Evolutionary conservation across 2,888 invertebrate genomes (phyloP).

Genomic region (Sussaba pulchella): DNA sequence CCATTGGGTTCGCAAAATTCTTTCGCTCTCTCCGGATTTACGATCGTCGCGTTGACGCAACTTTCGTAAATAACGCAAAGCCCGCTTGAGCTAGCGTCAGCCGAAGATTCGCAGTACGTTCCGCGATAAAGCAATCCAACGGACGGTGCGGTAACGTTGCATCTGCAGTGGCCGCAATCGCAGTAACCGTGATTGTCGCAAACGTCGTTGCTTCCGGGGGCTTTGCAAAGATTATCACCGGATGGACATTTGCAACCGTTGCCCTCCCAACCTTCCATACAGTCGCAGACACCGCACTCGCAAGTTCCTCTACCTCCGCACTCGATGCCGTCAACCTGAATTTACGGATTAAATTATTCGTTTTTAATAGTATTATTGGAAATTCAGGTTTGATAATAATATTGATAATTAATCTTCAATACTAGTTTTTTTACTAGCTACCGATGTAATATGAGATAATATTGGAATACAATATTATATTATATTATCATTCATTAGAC

Average conservation of each 20-base stretch:
- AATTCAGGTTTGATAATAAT: too few species aligned
- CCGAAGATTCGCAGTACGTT: slow-evolving; percentile 76
- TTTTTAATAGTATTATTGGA: too few species aligned
- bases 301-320: slow-evolving; percentile 75
- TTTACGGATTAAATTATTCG: too few species aligned
- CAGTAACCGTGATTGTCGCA: slow-evolving; percentile 76
- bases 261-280: slow-evolving; percentile 75
- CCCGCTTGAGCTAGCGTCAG: slow-evolving; percentile 71
- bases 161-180: slow-evolving; percentile 76
- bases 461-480: too few species aligned
- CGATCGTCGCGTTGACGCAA: slow-evolving; percentile 76
- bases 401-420: too few species aligned
- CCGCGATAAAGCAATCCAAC: slow-evolving; percentile 74
- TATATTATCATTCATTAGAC: too few species aligned
- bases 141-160: slow-evolving; percentile 71
- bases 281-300: slow-evolving; percentile 74
- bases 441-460: too few species aligned
- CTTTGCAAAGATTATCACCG: slow-evolving; percentile 69
- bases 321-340: slow-evolving; percentile 74
- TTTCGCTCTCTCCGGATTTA: slow-evolving; percentile 61
- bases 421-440: too few species aligned
- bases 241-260: slow-evolving; percentile 75
- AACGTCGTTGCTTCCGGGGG: slow-evolving; percentile 75
- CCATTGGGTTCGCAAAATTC: slow-evolving; percentile 71
- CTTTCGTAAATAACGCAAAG: slow-evolving; percentile 74